phyloP scores from a whole-genome alignment of 2,797 vertebrate genomes.

The Epinephelus coioides region DNA sequence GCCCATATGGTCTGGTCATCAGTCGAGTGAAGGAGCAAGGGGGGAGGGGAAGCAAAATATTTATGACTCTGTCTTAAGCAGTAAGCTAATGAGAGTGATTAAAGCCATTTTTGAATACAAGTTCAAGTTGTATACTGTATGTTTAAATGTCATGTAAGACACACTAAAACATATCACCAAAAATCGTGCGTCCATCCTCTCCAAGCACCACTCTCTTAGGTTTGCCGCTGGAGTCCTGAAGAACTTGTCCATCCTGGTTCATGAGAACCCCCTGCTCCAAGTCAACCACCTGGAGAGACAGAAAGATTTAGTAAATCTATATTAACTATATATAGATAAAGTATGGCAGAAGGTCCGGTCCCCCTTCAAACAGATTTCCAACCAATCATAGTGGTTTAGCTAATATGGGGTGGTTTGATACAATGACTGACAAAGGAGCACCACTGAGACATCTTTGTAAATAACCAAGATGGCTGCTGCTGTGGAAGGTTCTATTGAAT shows the following conservation, averaged over 20 bases:
- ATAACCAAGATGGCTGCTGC: no score
- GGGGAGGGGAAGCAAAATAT: not conserved
- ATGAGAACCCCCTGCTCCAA: slow-evolving; percentile 92
- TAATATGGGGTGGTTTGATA: no score
- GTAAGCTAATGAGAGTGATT: not conserved
- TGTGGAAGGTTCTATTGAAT: no score
- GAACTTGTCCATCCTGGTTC: slow-evolving; percentile 93
- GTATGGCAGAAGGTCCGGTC: not conserved
- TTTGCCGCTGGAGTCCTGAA: slow-evolving; percentile 95
- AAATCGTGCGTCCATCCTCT: slow-evolving; percentile 95
- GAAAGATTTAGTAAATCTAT: not conserved
- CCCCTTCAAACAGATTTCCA: no score
- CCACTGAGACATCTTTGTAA: no score
- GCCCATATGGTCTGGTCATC: slow-evolving; percentile 91
- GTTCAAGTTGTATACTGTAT: not conserved
- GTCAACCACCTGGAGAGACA: slow-evolving; percentile 90
- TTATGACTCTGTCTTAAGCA: slow-evolving; percentile 4
- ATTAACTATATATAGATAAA: not conserved
- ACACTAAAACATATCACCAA: slow-evolving; percentile 86
- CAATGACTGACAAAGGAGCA: no score
- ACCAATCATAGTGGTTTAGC: no score
- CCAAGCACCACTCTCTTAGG: slow-evolving; percentile 95
- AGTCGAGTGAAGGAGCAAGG: slow-evolving; percentile 4
- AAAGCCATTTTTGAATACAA: not conserved
- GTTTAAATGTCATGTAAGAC: slow-evolving; percentile 23